Evolutionary conservation across 2,797 vertebrate species (phyloP), one percentile per base, ranked within the genome.

Genomic region (Clarias pachynema): DNA sequence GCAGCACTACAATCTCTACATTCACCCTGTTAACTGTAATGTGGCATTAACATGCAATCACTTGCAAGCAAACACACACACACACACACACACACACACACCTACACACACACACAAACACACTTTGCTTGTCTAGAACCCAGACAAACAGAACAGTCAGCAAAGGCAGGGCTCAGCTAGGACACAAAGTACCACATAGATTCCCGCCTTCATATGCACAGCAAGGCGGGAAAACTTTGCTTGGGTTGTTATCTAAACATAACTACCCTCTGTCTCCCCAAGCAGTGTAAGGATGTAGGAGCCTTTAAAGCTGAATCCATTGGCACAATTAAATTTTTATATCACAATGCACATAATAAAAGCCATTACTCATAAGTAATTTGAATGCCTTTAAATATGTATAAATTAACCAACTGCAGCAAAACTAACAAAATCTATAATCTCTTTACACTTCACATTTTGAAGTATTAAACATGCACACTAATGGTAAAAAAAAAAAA

Each of bases 31-130:
- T 72, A 66, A 29, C 65, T 78, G 24, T 87, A 85, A 84, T 87
- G 86, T 84, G 85, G 12, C 75, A 85, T 89, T 84, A 85, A 81
- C 84, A 91, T 85, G 84, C 84, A 85, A 81, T 82, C 73, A 79
- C 72, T 53, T 81, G 40, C 59, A 81, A 80, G 7, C 24, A 72
- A 53, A 26, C 70, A 73, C 5, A 53, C 69, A 40, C 10, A 40
- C 34, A 40, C 9, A 70, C 68, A 69, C 31, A 37, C 66, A 69
- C 31, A 31, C 69, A 40, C 63, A 72, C 69, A 72, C 37, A 24
- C 65, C 7, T 29, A 31, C n/a, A 31, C 66, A 22, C 31, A 70
- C 34, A 40, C 68, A 68, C 29, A 34, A 15, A 31, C 29, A 68
- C 31, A 68, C 63, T 72, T 40, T 79, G 66, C 26, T 14, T 49